Conservation (phyloP, 2,113 vertebrate genomes). For the Chloropsis cyanopogon region DNA sequence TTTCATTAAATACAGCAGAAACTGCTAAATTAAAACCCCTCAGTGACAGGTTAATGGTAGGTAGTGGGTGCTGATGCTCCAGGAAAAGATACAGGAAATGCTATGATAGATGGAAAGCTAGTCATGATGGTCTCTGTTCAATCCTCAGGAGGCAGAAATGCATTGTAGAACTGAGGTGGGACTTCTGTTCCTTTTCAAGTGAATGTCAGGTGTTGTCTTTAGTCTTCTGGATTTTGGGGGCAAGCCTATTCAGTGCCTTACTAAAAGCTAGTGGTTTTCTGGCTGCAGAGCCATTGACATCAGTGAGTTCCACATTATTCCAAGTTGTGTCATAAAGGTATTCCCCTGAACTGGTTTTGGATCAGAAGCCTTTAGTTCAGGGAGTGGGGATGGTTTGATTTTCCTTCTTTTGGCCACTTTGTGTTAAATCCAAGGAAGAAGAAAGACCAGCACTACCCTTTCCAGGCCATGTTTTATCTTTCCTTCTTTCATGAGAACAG, state of each 20-base stretch:
- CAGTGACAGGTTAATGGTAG: constrained; percentile 30
- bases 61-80: neutral
- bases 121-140: neutral
- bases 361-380: neutral
- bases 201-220: neutral
- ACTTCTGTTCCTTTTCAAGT: neutral
- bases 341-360: neutral
- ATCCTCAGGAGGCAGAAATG: neutral
- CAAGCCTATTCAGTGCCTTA: neutral
- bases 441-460: neutral
- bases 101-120: neutral
- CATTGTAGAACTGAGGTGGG: neutral
- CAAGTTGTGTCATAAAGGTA: neutral
- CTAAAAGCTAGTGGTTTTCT: neutral
- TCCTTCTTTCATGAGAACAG: neutral
- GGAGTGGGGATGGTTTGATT: neutral
- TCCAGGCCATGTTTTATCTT: neutral
- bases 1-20: neutral
- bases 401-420: neutral
- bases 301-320: neutral
- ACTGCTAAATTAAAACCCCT: neutral
- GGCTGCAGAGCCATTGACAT: neutral
- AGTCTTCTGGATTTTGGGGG: neutral
- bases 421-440: neutral
- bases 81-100: neutral